Percentiles rank a stretch among this genome's conserved stretches.
phyloP scores from a whole-genome alignment of 2,113 vertebrate species.

The Mobula hypostoma region DNA sequence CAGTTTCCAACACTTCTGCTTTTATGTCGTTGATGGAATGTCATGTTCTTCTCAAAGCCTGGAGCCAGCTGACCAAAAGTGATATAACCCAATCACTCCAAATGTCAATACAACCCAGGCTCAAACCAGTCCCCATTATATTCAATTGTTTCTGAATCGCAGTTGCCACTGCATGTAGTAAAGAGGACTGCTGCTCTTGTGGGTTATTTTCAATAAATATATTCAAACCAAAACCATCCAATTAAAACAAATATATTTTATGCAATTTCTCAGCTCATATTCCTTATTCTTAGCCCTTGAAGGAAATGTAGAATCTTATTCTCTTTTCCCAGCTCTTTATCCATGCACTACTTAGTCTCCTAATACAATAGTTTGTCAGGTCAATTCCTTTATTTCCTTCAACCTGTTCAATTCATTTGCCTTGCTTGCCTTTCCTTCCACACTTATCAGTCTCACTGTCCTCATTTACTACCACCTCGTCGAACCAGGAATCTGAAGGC shows the following conservation, averaged over 20 bases:
- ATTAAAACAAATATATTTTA: not conserved
- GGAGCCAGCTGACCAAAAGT: not conserved
- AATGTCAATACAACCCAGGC: too few relatives aligned
- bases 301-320: not conserved
- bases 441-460: slow-evolving; percentile 1
- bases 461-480: not conserved
- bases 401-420: slow-evolving; percentile 15
- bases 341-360: not conserved
- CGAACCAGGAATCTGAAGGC: not conserved
- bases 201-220: not conserved
- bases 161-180: not conserved
- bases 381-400: slow-evolving; percentile 7
- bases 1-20: too few relatives aligned
- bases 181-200: not conserved
- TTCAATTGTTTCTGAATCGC: not conserved
- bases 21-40: too few relatives aligned
- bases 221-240: not conserved
- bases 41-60: not conserved
- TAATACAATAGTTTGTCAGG: slow-evolving; percentile 8
- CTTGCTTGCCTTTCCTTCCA: slow-evolving; percentile 4
- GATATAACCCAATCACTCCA: not conserved
- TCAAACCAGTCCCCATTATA: not conserved
- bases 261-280: not conserved
- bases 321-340: not conserved
- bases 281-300: not conserved